phyloP scores from a whole-genome alignment of 2,797 vertebrate genomes.

The Pantherophis alleghaniensis region DNA sequence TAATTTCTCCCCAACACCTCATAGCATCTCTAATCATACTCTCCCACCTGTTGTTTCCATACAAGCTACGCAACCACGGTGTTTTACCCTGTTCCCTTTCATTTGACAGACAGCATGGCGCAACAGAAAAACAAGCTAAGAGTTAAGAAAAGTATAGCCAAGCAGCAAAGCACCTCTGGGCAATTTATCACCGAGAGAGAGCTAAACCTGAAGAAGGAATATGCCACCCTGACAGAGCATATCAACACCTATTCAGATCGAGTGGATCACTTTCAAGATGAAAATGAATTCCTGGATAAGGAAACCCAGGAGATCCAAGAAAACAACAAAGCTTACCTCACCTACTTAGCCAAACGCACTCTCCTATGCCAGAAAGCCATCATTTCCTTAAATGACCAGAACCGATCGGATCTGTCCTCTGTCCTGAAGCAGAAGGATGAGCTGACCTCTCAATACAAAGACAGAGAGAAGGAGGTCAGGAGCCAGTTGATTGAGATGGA shows the following conservation, averaged over 20 bases:
- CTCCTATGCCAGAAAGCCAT: conserved; percentile 51
- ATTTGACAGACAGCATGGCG: conserved; percentile 15
- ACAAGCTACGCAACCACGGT: background rate
- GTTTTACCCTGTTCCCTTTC: background rate
- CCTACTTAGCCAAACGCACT: conserved; percentile 37
- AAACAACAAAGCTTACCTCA: conserved; percentile 57
- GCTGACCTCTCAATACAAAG: conserved; percentile 45
- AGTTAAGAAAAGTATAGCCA: background rate
- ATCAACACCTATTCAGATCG: conserved; percentile 42
- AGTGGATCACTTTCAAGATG: conserved; percentile 35
- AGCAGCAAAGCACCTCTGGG: background rate
- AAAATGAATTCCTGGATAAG: conserved; percentile 60
- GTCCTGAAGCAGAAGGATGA: conserved; percentile 49
- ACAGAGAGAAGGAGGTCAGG: conserved; percentile 55
- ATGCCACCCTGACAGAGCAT: conserved; percentile 43
- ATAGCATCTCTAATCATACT: background rate
- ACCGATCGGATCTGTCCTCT: conserved; percentile 52
- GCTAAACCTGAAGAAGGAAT: conserved; percentile 55
- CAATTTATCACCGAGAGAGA: conserved; percentile 34
- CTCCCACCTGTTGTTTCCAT: background rate
- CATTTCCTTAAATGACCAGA: conserved; percentile 58
- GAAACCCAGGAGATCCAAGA: conserved; percentile 57
- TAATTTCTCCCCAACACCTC: background rate
- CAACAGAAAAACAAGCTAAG: conserved; percentile 16
- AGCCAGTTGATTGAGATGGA: conserved; percentile 52